Evolutionary conservation across 2,113 vertebrate species (phyloP).

Genomic region (Ariopsis seemanni): DNA sequence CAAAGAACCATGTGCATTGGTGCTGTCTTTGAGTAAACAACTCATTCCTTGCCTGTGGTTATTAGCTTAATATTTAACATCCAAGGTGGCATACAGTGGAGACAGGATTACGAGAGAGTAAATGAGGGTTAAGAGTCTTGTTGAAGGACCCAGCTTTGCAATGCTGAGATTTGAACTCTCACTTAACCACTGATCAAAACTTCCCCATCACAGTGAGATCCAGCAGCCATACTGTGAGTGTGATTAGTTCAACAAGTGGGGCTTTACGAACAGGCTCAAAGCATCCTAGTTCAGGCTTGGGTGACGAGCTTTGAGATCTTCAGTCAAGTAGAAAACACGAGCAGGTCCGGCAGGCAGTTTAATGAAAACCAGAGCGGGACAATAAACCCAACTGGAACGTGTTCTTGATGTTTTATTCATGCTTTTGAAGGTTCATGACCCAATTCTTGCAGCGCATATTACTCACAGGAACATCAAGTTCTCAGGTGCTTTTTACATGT

Average conservation of each 20-base stretch:
- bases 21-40: neutral
- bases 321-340: slow-evolving; percentile 33
- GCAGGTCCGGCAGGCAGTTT: slow-evolving; percentile 33
- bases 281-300: neutral
- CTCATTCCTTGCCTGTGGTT: neutral
- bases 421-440: slow-evolving; percentile 13
- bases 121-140: neutral
- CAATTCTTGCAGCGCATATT: slow-evolving; percentile 22
- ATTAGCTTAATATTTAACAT: neutral
- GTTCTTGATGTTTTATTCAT: slow-evolving; percentile 39
- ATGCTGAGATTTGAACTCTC: neutral
- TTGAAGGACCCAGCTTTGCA: neutral
- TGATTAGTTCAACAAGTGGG: neutral
- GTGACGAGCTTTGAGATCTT: neutral
- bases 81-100: neutral
- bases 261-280: neutral
- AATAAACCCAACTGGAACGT: slow-evolving; percentile 54
- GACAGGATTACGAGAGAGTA: neutral
- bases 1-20: neutral
- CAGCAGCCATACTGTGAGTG: neutral
- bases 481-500: neutral
- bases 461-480: neutral
- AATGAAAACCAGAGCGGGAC: slow-evolving; percentile 46
- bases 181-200: neutral
- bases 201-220: neutral